phyloP scores from a whole-genome alignment of 2,113 vertebrate species.

The Argyrosomus japonicus region DNA sequence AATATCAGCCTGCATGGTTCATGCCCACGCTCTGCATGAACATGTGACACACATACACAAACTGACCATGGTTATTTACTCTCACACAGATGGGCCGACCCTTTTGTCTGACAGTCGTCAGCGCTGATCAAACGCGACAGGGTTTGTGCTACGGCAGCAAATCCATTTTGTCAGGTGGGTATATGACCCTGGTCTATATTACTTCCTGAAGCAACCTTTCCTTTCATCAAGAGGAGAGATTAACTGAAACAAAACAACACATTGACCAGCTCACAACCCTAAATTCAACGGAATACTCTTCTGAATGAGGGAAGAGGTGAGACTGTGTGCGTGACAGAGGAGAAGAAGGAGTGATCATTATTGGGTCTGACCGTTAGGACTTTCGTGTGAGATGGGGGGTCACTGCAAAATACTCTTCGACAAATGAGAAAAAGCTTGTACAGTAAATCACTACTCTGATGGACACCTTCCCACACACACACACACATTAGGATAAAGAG shows the following conservation, averaged over 20 bases:
- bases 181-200: constrained; percentile 19
- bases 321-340: not conserved
- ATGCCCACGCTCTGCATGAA: not conserved
- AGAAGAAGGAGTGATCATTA: constrained; percentile 3
- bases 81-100: not conserved
- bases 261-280: constrained; percentile 11
- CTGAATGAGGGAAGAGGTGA: not conserved
- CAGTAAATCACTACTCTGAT: constrained; percentile 49
- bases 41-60: not conserved
- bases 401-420: constrained; percentile 30
- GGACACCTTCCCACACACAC: constrained; percentile 16
- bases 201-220: constrained; percentile 43
- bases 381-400: constrained; percentile 22
- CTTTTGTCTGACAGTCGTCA: constrained; percentile 4
- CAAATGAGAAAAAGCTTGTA: constrained; percentile 37
- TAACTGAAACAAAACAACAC: constrained; percentile 54
- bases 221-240: constrained; percentile 47
- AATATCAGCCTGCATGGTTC: not conserved
- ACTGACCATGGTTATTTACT: constrained; percentile 21
- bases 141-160: constrained; percentile 19
- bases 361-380: not conserved
- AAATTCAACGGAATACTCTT: constrained; percentile 4
- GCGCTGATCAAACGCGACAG: constrained; percentile 42
- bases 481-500: not conserved
- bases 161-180: constrained; percentile 46